Evolutionary conservation across 2,113 vertebrate species (phyloP).

Genomic region (Hemiscyllium ocellatum): DNA sequence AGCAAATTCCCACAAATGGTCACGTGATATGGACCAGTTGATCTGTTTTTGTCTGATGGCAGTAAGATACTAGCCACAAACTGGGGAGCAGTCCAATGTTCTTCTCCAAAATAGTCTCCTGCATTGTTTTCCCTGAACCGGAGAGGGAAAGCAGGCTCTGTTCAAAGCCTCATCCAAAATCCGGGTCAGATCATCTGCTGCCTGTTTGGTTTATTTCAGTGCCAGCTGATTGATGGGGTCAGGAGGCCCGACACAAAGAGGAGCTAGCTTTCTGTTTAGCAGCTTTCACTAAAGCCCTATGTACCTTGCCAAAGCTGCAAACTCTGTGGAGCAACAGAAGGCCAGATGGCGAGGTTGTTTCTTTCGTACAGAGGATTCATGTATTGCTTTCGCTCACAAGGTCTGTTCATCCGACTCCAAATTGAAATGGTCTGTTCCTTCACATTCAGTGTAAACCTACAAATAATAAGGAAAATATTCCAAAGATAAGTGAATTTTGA

Average conservation of each 20-base stretch:
- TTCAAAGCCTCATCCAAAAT: not conserved
- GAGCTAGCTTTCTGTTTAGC: not conserved
- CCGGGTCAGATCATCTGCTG: not conserved
- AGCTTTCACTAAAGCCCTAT: not conserved
- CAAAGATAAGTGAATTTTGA: not conserved
- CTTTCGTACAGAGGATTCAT: conserved; percentile 63
- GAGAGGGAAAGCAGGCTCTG: not conserved
- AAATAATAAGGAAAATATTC: not conserved
- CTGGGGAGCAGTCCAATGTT: not conserved
- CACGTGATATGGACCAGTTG: not conserved
- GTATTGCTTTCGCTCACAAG: conserved; percentile 48
- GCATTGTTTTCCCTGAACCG: not conserved
- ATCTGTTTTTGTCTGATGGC: not conserved
- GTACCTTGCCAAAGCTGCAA: conserved; percentile 75
- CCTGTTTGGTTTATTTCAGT: no score
- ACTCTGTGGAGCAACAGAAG: conserved; percentile 74
- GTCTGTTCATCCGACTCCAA: conserved; percentile 62
- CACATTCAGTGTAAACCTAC: conserved; percentile 62
- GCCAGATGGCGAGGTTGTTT: conserved; percentile 70
- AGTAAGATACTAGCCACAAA: not conserved
- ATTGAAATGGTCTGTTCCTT: conserved; percentile 69
- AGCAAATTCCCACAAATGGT: not conserved
- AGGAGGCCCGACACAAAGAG: not conserved
- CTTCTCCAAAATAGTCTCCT: no score
- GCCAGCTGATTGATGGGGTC: not conserved